A percentile compares a stretch with the other conserved stretches of the same genome.
phyloP scores from a whole-genome alignment of 2,113 vertebrate species.

The Oplegnathus fasciatus region DNA sequence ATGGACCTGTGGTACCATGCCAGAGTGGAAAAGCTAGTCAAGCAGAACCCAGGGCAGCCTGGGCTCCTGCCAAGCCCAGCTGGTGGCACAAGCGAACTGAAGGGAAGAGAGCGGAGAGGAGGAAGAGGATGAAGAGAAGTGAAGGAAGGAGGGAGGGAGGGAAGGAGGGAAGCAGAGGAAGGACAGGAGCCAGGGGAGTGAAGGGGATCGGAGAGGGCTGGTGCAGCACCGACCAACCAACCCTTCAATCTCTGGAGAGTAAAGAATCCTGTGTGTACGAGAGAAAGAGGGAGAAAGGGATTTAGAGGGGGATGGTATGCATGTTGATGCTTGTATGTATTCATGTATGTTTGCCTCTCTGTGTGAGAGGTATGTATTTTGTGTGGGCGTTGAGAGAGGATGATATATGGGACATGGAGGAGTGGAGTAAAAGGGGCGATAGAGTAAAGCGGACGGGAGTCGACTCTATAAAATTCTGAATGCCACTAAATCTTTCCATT shows the following conservation, averaged over 20 bases:
- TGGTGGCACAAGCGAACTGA: slow-evolving; percentile 53
- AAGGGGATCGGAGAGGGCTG: slow-evolving; percentile 1
- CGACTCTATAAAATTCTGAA: slow-evolving; percentile 56
- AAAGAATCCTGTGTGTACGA: slow-evolving; percentile 19
- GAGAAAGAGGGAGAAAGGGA: neutral
- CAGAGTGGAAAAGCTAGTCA: slow-evolving; percentile 71
- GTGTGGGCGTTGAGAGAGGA: slow-evolving; percentile 52
- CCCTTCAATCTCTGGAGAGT: slow-evolving; percentile 34
- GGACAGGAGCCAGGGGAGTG: slow-evolving; percentile 32
- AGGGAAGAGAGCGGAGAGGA: slow-evolving; percentile 39
- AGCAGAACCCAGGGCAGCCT: slow-evolving; percentile 74
- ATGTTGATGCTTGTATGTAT: slow-evolving; percentile 36
- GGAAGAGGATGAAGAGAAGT: slow-evolving; percentile 33
- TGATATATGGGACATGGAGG: slow-evolving; percentile 45
- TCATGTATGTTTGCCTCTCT: neutral
- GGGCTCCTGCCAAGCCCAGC: slow-evolving; percentile 73
- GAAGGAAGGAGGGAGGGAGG: slow-evolving; percentile 2
- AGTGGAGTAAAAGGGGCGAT: slow-evolving; percentile 35
- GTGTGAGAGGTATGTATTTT: slow-evolving; percentile 30
- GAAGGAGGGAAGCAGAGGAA: slow-evolving; percentile 3
- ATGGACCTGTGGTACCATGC: slow-evolving; percentile 65
- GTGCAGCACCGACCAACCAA: slow-evolving; percentile 13
- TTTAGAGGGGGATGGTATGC: slow-evolving; percentile 38
- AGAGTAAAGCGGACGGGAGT: slow-evolving; percentile 32
- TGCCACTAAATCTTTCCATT: slow-evolving; percentile 71